Base-by-base conservation (phyloP, 2,113 vertebrate species). In the Odontophorus gujanensis region DNA sequence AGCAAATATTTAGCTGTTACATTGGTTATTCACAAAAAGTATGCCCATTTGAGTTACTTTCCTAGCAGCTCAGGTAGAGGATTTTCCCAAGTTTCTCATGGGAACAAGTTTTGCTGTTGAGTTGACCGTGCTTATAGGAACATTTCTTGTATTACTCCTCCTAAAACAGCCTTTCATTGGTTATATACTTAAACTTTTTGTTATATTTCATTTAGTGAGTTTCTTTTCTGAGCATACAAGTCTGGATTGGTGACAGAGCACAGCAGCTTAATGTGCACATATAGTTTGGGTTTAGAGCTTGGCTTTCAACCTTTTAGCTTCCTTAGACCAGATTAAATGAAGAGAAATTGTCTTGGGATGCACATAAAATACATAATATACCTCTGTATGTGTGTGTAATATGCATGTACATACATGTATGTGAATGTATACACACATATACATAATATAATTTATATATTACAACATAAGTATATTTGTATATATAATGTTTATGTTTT, bases 191-290 rank as follows among this genome's bases (percentile, higher is more conserved):
- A 59, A 48, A 47, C 2, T 80, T 20, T 18, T 30, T 36, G 3
- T 57, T 89, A 2, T 34, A 48, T 53, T 6, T 22, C 22, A 59
- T 34, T 32, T 62, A 1, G 1, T 45, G 30, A 20, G 13, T 34
- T 87, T 53, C 72, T 85, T 55, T 18, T n/a, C 71, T 2, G 1
- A 58, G 6, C 2, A 13, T 25, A 30, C 0, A 0, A 51, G 30
- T 75, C 22, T 90, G 18, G 26, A 47, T 73, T 81, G 25, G 57
- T 63, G 67, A 78, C 30, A 77, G 58, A 65, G 13, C 34, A 14
- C 19, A 77, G 45, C 34, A 59, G 24, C 25, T 24, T 34, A 65
- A 69, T 73, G 57, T 28, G 13, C 0, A 3, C 13, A 3, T 59
- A 25, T 36, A n/a, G 4, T n/a, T 81, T 67, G 26, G 7, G 3